These are phyloP conservation scores for Perodicticus potto DNA, from an alignment of 2,797 vertebrate species.

Conservation along the genomic window DNA sequence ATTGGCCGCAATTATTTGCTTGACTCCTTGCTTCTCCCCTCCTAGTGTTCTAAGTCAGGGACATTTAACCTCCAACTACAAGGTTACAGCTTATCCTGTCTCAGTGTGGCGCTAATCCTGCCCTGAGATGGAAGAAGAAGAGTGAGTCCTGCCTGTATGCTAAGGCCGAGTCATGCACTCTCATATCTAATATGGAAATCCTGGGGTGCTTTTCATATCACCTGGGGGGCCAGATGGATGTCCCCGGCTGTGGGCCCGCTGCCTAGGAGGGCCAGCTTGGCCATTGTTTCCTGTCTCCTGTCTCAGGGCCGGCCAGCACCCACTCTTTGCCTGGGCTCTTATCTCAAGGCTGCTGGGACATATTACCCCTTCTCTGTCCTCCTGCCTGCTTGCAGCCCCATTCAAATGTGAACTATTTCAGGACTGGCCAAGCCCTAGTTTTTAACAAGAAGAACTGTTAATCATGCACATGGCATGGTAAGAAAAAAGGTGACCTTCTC, in stretches of 20 bases:
- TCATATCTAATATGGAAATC: not conserved
- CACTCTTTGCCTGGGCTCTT: not conserved
- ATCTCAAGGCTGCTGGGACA: not conserved
- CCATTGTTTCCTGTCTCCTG: not conserved
- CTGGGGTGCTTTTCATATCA: no score
- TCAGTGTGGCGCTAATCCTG: not conserved
- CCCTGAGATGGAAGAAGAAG: not conserved
- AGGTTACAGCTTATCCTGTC: not conserved
- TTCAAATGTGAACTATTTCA: not conserved
- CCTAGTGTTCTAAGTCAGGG: not conserved
- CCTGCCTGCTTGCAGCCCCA: not conserved
- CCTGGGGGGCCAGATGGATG: fast-evolving
- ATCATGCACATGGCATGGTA: not conserved
- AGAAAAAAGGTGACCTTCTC: not conserved
- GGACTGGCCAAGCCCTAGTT: not conserved
- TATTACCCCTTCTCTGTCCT: not conserved
- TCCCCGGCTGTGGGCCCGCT: no score
- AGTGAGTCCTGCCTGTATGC: not conserved
- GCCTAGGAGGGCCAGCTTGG: not conserved
- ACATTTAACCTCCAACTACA: not conserved
- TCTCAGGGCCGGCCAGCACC: not conserved
- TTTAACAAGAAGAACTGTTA: not conserved
- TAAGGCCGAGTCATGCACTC: not conserved
- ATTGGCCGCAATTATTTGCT: not conserved
- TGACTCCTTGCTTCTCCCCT: not conserved